Percentiles rank a stretch among this genome's conserved stretches.
phyloP scores from a whole-genome alignment of 2,113 vertebrate genomes.

The Clarias gariepinus region DNA sequence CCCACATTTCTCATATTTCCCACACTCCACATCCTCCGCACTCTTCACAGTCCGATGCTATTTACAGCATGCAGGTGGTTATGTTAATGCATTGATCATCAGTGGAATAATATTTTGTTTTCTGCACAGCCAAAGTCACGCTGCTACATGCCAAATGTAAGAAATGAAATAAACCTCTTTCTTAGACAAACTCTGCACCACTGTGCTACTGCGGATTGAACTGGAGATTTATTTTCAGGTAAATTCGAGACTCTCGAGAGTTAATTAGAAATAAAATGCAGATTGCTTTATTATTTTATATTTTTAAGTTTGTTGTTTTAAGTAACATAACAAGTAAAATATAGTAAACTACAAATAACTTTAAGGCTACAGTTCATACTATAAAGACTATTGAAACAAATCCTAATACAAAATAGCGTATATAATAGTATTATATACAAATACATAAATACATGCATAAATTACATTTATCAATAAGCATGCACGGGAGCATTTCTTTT shows the following conservation, averaged over 20 bases:
- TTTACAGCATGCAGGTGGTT: not conserved
- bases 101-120: not conserved
- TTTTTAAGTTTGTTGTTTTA: too few relatives aligned
- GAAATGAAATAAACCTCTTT: too few relatives aligned
- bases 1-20: not conserved
- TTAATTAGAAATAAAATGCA: not conserved
- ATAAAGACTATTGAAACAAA: too few relatives aligned
- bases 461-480: too few relatives aligned
- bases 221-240: not conserved
- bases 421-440: too few relatives aligned
- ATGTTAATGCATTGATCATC: slow-evolving; percentile 27
- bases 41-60: not conserved
- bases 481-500: too few relatives aligned
- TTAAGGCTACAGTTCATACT: too few relatives aligned
- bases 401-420: too few relatives aligned
- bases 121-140: slow-evolving; percentile 31
- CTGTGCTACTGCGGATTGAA: not conserved
- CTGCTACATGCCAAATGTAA: not conserved
- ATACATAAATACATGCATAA: too few relatives aligned
- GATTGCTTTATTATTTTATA: too few relatives aligned
- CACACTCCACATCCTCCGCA: not conserved
- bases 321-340: too few relatives aligned
- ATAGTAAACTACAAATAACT: too few relatives aligned
- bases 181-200: not conserved
- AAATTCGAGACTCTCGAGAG: not conserved